phyloP scores from a whole-genome alignment of 2,797 vertebrate genomes.

The Percopsis omiscomaycus region DNA sequence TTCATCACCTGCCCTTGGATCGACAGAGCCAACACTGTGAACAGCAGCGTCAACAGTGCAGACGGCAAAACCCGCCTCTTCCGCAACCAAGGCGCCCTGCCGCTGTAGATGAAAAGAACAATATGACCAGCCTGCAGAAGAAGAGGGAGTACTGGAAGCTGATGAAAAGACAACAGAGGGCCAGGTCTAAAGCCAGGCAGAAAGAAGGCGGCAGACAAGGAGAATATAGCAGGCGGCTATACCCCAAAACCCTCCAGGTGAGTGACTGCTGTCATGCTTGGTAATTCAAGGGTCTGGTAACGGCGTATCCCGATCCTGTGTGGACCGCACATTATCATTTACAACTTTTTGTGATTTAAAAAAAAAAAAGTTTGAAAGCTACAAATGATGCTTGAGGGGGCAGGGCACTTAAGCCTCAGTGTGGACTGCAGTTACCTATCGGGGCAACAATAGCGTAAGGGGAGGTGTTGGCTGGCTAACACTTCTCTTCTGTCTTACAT shows the following conservation, averaged over 20 bases:
- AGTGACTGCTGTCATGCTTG: background rate
- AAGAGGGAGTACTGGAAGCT: slow-evolving; percentile 83
- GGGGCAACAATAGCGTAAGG: too few species aligned
- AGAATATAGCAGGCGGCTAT: slow-evolving; percentile 20
- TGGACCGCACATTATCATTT: too few species aligned
- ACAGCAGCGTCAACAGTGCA: background rate
- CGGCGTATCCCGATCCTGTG: too few species aligned
- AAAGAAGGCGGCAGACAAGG: slow-evolving; percentile 33
- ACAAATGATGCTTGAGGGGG: too few species aligned
- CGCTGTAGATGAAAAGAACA: background rate
- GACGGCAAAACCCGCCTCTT: background rate
- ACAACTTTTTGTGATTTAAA: too few species aligned
- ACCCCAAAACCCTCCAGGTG: slow-evolving; percentile 58
- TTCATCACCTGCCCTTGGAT: slow-evolving; percentile 36
- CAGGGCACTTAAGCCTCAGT: too few species aligned
- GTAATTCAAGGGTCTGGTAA: background rate
- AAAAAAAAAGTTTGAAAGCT: too few species aligned
- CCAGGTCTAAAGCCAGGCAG: slow-evolving; percentile 67
- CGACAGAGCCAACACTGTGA: slow-evolving; percentile 1
- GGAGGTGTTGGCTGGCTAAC: too few species aligned
- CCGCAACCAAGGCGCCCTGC: background rate
- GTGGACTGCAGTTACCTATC: too few species aligned
- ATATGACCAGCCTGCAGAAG: slow-evolving; percentile 64
- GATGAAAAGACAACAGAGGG: slow-evolving; percentile 82
- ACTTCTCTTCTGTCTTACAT: too few species aligned